Conservation (phyloP, 2,113 vertebrate genomes). For the Eolophus roseicapilla region DNA sequence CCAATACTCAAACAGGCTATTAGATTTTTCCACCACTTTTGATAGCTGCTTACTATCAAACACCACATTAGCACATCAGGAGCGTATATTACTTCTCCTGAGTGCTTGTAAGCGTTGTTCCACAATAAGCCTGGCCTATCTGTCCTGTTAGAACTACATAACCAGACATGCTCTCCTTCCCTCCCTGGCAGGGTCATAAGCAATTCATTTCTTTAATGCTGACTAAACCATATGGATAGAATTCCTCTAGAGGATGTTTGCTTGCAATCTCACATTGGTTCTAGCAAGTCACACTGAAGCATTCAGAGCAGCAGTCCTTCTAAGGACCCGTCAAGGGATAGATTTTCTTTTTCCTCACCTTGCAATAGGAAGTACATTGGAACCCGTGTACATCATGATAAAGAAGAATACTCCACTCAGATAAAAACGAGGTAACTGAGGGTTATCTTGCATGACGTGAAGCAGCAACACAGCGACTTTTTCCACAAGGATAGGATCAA, state of each 20-base stretch:
- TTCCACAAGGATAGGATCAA: constrained; percentile 98
- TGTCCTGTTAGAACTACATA: not conserved
- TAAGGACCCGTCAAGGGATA: not conserved
- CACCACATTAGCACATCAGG: not conserved
- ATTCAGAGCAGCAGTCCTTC: not conserved
- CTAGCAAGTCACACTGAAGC: not conserved
- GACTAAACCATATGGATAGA: accelerated
- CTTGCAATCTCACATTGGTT: not conserved
- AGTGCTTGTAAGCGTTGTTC: not conserved
- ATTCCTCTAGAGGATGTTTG: not conserved
- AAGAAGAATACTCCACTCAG: constrained; percentile 97
- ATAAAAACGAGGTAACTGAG: constrained; percentile 95
- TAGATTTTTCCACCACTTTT: not conserved
- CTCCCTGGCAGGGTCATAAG: not conserved
- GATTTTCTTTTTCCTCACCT: constrained; percentile 78
- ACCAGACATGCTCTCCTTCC: not conserved
- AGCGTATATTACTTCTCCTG: not conserved
- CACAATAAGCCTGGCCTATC: not conserved
- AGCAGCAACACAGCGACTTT: constrained; percentile 92
- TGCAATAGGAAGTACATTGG: constrained; percentile 96
- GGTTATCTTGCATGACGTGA: constrained; percentile 96
- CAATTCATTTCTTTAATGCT: not conserved
- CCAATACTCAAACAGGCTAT: not conserved
- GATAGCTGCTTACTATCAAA: not conserved
- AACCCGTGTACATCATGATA: constrained; percentile 99